phyloP scores from a whole-genome alignment of 2,888 invertebrate genomes.

The Cyclophora albipunctata region DNA sequence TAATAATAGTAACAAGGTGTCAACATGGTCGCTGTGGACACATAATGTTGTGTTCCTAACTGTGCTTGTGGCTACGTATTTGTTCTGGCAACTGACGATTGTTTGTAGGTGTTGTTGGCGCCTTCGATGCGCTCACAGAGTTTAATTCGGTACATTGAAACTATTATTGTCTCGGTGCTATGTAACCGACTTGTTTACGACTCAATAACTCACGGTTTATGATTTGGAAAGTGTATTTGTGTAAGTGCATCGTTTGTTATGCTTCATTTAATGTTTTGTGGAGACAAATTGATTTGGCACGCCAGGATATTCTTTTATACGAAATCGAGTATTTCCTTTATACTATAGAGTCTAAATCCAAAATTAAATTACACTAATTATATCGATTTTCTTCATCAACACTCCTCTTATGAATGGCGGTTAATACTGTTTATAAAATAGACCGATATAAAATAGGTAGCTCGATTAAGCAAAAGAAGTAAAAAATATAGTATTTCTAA shows the following conservation, averaged over 20 bases:
- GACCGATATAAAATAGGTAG: no score
- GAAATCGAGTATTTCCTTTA: no score
- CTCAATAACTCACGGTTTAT: slow-evolving; percentile 28
- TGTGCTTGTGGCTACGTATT: not conserved
- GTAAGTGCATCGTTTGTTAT: not conserved
- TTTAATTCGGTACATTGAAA: slow-evolving; percentile 43
- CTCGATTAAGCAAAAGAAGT: no score
- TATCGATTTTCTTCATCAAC: no score
- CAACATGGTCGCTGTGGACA: not conserved
- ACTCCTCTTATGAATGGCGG: no score
- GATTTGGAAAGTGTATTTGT: slow-evolving; percentile 18
- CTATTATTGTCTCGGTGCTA: slow-evolving; percentile 41
- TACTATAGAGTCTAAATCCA: no score
- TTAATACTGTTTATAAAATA: no score
- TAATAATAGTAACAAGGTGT: slow-evolving; percentile 1
- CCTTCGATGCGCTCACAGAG: slow-evolving; percentile 21
- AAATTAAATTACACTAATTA: no score
- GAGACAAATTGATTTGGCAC: no score
- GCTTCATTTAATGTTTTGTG: no score
- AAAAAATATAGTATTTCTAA: not conserved
- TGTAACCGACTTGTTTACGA: slow-evolving; percentile 35
- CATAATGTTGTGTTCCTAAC: not conserved
- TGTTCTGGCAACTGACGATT: slow-evolving; percentile 6
- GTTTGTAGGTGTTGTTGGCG: slow-evolving; percentile 28
- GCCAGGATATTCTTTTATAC: no score